phyloP scores from a whole-genome alignment of 2,113 vertebrate species.

The Mormyrus iriodes region DNA sequence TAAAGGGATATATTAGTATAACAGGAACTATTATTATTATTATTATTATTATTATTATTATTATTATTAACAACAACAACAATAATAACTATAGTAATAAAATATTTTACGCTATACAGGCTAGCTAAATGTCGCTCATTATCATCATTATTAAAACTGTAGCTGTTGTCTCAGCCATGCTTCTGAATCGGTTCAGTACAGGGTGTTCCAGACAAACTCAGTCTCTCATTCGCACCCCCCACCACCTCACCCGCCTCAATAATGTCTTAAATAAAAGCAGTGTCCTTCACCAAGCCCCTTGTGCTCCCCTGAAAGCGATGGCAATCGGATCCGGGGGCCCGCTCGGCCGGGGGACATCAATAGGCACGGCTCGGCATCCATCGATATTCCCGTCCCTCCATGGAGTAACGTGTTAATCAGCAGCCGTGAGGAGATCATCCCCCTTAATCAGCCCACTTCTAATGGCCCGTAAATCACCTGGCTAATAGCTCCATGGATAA shows the following conservation, averaged over 20 bases:
- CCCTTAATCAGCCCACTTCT: conserved; percentile 45
- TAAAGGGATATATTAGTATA: neutral
- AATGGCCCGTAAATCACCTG: conserved; percentile 46
- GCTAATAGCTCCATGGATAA: conserved; percentile 46
- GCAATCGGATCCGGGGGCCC: neutral
- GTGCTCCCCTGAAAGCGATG: neutral
- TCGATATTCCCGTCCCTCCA: conserved; percentile 36
- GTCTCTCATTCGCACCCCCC: neutral
- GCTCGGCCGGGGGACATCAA: conserved; percentile 22
- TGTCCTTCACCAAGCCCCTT: neutral
- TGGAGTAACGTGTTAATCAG: conserved; percentile 48
- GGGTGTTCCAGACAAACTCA: neutral
- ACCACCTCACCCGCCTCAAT: neutral
- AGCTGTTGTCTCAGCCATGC: neutral
- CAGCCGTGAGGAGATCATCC: conserved; percentile 42
- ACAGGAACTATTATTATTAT: neutral
- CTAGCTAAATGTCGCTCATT: neutral
- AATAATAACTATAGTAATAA: neutral
- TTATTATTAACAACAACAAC: neutral
- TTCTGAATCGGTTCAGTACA: neutral
- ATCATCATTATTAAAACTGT: neutral
- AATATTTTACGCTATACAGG: neutral
- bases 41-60: neutral
- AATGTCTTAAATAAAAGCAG: neutral
- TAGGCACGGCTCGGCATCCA: conserved; percentile 32